phyloP scores from a whole-genome alignment of 2,888 invertebrate species.

The Clitarchus hookeri region DNA sequence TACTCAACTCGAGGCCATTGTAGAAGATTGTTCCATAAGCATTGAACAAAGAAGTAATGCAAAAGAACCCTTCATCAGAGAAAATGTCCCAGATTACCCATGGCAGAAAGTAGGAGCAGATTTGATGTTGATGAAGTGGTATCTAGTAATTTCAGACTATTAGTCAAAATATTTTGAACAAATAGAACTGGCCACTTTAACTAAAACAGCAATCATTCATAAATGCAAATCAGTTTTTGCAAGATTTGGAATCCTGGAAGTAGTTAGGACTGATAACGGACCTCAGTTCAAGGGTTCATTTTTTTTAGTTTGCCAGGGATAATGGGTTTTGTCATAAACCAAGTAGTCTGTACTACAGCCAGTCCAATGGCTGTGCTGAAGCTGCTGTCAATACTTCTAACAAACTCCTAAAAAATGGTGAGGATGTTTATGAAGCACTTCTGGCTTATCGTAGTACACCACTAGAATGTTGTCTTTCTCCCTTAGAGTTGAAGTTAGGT shows the following conservation, averaged over 20 bases:
- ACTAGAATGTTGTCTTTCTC: background rate
- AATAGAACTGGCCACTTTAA: background rate
- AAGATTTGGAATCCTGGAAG: background rate
- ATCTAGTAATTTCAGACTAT: background rate
- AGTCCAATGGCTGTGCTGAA: background rate
- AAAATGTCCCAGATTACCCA: too few relatives aligned
- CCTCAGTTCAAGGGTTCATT: background rate
- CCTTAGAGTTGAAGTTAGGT: background rate
- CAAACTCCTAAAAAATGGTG: background rate
- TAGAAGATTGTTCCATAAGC: too few relatives aligned
- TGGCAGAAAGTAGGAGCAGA: background rate
- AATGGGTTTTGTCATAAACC: background rate
- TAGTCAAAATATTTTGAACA: background rate
- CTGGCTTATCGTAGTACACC: background rate
- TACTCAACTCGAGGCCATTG: too few relatives aligned
- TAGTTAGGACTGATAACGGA: background rate
- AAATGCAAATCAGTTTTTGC: conserved; percentile 6
- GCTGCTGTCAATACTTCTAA: background rate
- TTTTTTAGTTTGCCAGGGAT: background rate
- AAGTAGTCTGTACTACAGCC: background rate
- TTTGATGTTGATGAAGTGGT: background rate
- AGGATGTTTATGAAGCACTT: too few relatives aligned
- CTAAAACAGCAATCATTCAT: background rate
- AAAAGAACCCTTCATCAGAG: too few relatives aligned
- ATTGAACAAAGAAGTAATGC: too few relatives aligned